phyloP scores from a whole-genome alignment of 2,113 vertebrate species.

The Marcusenius ussheri region DNA sequence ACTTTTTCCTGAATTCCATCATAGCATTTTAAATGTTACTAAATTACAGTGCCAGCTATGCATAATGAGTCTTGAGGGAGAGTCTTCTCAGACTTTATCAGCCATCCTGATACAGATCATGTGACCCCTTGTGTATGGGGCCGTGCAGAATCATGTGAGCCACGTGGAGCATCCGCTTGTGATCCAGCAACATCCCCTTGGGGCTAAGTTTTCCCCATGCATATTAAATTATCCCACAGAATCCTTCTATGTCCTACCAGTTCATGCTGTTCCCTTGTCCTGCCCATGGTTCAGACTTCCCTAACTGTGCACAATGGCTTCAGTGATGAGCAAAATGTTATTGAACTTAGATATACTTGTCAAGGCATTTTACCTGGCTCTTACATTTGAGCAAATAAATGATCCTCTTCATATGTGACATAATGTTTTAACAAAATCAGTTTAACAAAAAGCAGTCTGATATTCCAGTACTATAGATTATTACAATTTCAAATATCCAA shows the following conservation, averaged over 20 bases:
- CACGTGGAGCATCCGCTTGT: constrained; percentile 7
- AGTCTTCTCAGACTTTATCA: neutral
- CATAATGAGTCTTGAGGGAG: neutral
- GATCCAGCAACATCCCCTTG: constrained; percentile 14
- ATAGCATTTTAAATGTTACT: neutral
- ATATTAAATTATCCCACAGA: constrained; percentile 33
- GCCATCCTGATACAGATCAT: constrained; percentile 11
- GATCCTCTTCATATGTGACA: neutral
- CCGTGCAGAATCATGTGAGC: constrained; percentile 28
- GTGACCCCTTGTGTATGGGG: constrained; percentile 12
- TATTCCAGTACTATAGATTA: neutral
- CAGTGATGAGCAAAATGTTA: neutral
- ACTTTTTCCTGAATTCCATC: neutral
- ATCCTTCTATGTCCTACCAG: constrained; percentile 21
- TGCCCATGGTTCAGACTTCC: neutral
- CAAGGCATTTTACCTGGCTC: neutral
- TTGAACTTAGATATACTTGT: neutral
- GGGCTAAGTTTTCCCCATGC: constrained; percentile 24
- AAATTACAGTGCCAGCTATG: neutral
- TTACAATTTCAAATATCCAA: neutral
- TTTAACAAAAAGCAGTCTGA: neutral
- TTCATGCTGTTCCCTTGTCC: neutral
- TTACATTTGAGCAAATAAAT: neutral
- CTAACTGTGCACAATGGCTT: constrained; percentile 13
- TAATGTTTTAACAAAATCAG: neutral